Percentiles rank a stretch among this genome's conserved stretches.
phyloP scores from a whole-genome alignment of 1,140 invertebrate genomes.

The Archivesica marissinica region DNA sequence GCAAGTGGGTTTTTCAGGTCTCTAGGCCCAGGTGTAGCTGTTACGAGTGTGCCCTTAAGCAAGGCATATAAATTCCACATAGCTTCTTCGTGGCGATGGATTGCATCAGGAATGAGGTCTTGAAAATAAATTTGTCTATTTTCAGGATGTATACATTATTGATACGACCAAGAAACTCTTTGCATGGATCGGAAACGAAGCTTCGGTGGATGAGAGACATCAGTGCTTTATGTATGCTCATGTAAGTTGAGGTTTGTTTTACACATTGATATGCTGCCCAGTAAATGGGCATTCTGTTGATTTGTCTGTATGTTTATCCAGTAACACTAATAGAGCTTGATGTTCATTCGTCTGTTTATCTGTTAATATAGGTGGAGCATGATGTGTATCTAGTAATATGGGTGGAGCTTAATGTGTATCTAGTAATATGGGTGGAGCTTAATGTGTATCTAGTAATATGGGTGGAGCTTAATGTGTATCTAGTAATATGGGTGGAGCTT shows the following conservation, averaged over 20 bases:
- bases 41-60: no score
- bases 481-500: background rate
- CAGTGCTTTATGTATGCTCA: slow-evolving; percentile 32
- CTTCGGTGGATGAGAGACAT: slow-evolving; percentile 37
- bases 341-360: no score
- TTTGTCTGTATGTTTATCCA: background rate
- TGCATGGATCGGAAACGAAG: slow-evolving; percentile 44
- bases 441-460: background rate
- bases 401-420: background rate
- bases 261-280: no score
- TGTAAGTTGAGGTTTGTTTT: no score
- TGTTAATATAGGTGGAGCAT: background rate
- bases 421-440: background rate
- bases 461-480: background rate
- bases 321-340: no score
- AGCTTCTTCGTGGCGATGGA: no score
- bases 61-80: no score
- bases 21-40: no score
- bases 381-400: background rate
- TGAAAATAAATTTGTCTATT: background rate
- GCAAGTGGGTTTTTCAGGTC: no score
- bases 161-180: slow-evolving; percentile 20
- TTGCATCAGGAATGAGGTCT: no score
- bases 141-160: slow-evolving; percentile 44
- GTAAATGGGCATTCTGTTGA: no score